Evolutionary conservation across 2,797 vertebrate genomes (phyloP).

Genomic region (Gambelia wislizenii): DNA sequence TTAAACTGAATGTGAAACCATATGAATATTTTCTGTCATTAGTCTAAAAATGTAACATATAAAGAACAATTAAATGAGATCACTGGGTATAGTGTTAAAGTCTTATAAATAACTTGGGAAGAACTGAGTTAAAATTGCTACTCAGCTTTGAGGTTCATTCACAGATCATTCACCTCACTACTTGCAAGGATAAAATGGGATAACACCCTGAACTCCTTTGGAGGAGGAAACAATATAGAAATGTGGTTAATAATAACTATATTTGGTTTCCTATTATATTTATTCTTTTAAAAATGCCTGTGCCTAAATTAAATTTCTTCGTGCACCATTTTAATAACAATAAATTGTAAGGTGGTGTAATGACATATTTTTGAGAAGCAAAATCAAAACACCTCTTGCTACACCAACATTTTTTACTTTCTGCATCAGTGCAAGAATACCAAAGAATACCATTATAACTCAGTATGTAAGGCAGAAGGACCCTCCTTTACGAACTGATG

Average conservation of each 20-base stretch:
- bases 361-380: not conserved
- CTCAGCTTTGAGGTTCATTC: not conserved
- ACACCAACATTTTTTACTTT: not conserved
- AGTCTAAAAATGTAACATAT: slow-evolving; percentile 31
- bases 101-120: not conserved
- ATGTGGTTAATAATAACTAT: too few relatives aligned
- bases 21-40: slow-evolving; percentile 37
- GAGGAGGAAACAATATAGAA: not conserved
- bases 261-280: too few relatives aligned
- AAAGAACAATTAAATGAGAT: not conserved
- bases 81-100: not conserved
- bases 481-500: too few relatives aligned
- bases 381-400: not conserved
- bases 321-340: not conserved
- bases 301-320: not conserved
- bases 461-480: too few relatives aligned
- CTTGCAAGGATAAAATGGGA: not conserved
- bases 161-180: too few relatives aligned
- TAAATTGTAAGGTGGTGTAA: not conserved
- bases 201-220: too few relatives aligned
- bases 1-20: slow-evolving; percentile 65
- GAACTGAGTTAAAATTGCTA: not conserved
- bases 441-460: too few relatives aligned
- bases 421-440: not conserved
- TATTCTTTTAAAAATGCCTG: not conserved